These are phyloP conservation scores for Riptortus pedestris DNA, from an alignment of 1,140 invertebrate species.

Conservation along the genomic window DNA sequence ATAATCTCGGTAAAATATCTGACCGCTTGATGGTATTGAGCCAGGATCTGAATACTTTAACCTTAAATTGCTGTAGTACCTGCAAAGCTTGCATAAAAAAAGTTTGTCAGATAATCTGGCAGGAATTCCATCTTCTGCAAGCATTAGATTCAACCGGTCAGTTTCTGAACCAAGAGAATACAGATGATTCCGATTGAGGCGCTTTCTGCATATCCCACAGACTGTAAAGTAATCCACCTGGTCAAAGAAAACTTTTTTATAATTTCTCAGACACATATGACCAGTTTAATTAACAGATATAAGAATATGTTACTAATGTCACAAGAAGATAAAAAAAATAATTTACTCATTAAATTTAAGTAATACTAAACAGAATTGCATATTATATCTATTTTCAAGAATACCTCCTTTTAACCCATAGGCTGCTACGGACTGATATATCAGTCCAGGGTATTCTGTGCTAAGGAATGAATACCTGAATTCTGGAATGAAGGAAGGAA, in stretches of 20 bases:
- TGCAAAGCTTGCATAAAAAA: conserved; percentile 67
- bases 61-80: conserved; percentile 58
- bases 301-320: too few species aligned
- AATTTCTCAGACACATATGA: too few species aligned
- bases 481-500: too few species aligned
- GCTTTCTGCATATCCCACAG: conserved; percentile 61
- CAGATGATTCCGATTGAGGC: conserved; percentile 51
- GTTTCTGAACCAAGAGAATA: conserved; percentile 44
- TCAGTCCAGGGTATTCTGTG: too few species aligned
- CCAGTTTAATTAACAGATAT: neutral
- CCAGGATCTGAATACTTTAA: conserved; percentile 46
- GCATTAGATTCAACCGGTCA: conserved; percentile 51
- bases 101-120: conserved; percentile 48
- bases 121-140: conserved; percentile 53
- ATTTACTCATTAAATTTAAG: too few species aligned
- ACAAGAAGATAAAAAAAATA: too few species aligned
- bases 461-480: too few species aligned
- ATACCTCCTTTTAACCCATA: too few species aligned
- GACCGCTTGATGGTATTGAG: conserved; percentile 42
- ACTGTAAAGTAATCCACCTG: conserved; percentile 54
- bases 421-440: too few species aligned
- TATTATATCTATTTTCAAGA: too few species aligned
- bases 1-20: conserved; percentile 53
- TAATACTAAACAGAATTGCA: too few species aligned
- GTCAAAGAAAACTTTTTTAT: conserved; percentile 13